Evolutionary conservation across 2,113 vertebrate species (phyloP).

Genomic region (Aldabrachelys gigantea): DNA sequence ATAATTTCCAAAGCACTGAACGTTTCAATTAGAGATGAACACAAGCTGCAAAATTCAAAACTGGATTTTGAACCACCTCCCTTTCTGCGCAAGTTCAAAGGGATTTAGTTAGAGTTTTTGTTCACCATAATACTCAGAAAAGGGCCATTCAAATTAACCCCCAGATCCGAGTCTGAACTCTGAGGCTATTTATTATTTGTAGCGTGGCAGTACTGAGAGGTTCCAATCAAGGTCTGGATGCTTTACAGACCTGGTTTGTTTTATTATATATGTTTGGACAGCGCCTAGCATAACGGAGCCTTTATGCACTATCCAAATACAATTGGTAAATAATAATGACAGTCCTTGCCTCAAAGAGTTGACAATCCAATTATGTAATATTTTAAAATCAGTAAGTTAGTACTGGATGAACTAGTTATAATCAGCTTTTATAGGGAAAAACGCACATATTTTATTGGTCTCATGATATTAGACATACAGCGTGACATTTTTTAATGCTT

Average conservation of each 20-base stretch:
- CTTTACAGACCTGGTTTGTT: background rate
- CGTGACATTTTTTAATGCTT: background rate
- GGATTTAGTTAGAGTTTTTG: background rate
- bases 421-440: background rate
- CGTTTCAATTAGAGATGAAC: background rate
- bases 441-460: background rate
- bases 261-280: background rate
- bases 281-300: background rate
- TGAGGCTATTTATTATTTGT: background rate
- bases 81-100: accelerated
- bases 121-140: background rate
- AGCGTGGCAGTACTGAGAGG: background rate
- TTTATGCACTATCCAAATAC: background rate
- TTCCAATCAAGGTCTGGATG: background rate
- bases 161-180: background rate
- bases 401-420: background rate
- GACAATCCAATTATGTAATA: accelerated
- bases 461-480: background rate
- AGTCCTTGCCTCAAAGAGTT: background rate
- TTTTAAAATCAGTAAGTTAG: background rate
- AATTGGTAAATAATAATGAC: background rate
- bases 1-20: background rate
- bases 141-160: background rate
- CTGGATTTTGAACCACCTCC: background rate
- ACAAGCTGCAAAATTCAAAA: background rate